phyloP scores from a whole-genome alignment of 2,888 invertebrate species.

The Clitarchus hookeri region DNA sequence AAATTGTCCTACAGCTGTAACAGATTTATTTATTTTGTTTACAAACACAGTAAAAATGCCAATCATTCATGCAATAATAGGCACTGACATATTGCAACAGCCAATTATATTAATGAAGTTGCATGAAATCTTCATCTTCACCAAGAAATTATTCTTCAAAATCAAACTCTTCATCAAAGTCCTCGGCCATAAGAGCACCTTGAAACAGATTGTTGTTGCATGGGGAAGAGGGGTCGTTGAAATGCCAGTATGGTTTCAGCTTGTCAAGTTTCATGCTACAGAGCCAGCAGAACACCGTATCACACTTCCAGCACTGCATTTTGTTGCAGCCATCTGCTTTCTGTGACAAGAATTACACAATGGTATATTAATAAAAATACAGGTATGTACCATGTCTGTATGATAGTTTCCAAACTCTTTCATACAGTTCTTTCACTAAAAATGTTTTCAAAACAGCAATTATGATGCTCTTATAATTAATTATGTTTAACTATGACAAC shows the following conservation, averaged over 20 bases:
- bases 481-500: too few species aligned
- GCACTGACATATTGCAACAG: neutral
- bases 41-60: too few species aligned
- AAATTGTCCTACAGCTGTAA: too few species aligned
- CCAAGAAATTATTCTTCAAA: neutral
- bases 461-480: too few species aligned
- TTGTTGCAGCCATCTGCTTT: constrained; percentile 72
- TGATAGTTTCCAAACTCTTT: too few species aligned
- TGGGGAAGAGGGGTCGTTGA: constrained; percentile 53
- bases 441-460: too few species aligned
- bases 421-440: too few species aligned
- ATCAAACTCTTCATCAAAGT: constrained; percentile 7
- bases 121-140: neutral
- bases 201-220: constrained; percentile 61
- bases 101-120: constrained; percentile 17
- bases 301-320: constrained; percentile 67
- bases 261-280: constrained; percentile 57
- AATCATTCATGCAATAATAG: too few species aligned
- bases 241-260: constrained; percentile 63
- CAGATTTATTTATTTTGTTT: too few species aligned
- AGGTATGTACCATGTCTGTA: too few species aligned
- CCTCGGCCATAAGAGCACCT: constrained; percentile 46
- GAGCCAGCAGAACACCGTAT: constrained; percentile 67
- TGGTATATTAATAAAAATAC: too few species aligned
- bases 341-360: constrained; percentile 49